Base-by-base conservation (phyloP, 2,113 vertebrate genomes). In the Dicrurus megarhynchus region DNA sequence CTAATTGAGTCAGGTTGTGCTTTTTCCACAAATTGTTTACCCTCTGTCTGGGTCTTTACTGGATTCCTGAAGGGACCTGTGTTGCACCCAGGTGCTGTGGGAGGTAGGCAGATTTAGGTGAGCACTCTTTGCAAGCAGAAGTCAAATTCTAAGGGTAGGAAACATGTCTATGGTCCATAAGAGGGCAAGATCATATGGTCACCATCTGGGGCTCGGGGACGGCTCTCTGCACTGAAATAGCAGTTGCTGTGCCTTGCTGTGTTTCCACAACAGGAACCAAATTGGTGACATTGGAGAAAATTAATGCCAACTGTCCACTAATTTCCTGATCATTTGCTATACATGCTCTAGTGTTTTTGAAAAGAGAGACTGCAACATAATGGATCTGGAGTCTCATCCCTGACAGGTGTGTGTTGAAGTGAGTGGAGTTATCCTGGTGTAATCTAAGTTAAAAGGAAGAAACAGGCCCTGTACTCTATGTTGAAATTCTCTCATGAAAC, bases 11-110 rank as follows among this genome's bases (percentile, higher is more conserved):
- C 86, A 81, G 83, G 76, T 96, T 94, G 85, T 79, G 83, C 86
- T 92, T 96, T 96, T 95, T 56, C 73, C 86, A 94, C 92, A 96
- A 93, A 94, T 93, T 92, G 86, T 96, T 97, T 96, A 95, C 44
- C 44, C 86, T 84, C 90, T 89, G 93, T 95, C 96, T 96, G 85
- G 79, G 79, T 84, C 90, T 96, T 65, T 93, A 55, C 67, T 92
- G 83, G 60, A 55, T 77, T 95, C 90, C 92, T 95, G 56, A 97
- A 94, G 96, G 52, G 86, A 94, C 60, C 52, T 70, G 92, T 96
- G 85, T 93, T 96, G 93, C 82, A 92, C 79, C 37, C 90, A 95
- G 71, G 68, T 96, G 75, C 56, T 80, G 33, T 67, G 41, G 82
- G 71, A 79, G 47, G 32, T 13, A 47, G 79, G n/a, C 82, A 89